Conservation (phyloP, 2,888 invertebrate species). For the Unio delphinus region DNA sequence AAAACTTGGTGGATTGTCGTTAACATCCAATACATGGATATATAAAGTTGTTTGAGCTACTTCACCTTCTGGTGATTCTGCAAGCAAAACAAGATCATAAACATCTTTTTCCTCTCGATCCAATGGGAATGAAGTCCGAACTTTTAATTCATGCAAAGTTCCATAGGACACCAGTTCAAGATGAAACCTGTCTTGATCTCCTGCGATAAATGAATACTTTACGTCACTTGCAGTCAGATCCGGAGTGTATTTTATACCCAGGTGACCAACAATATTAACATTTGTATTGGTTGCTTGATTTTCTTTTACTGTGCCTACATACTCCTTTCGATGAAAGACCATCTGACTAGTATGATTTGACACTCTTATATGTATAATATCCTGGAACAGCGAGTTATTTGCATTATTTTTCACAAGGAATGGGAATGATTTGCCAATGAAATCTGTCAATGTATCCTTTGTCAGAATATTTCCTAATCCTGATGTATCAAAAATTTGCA, state of each 20-base stretch:
- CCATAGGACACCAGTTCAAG: constrained; percentile 20
- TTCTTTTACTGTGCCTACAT: constrained; percentile 37
- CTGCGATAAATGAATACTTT: constrained; percentile 21
- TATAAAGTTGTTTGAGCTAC: constrained; percentile 24
- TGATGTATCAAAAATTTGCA: constrained; percentile 20
- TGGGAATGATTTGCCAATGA: constrained; percentile 28
- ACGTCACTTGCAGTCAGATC: constrained; percentile 16
- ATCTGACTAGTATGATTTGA: constrained; percentile 14
- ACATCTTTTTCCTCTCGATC: constrained; percentile 83
- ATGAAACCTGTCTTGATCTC: constrained; percentile 12
- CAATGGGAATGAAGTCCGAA: constrained; percentile 75
- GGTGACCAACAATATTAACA: constrained; percentile 32
- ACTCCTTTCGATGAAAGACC: constrained; percentile 34
- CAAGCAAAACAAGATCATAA: constrained; percentile 81
- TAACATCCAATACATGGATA: constrained; percentile 83
- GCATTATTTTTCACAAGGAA: constrained; percentile 28
- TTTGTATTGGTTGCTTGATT: constrained; percentile 30
- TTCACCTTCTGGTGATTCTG: constrained; percentile 20
- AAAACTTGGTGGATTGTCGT: constrained; percentile 97
- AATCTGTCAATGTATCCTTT: constrained; percentile 25
- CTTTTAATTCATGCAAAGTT: constrained; percentile 22
- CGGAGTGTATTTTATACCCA: constrained; percentile 7
- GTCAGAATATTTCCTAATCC: constrained; percentile 46
- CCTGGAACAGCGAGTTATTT: constrained; percentile 11
- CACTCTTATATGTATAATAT: constrained; percentile 26